Conservation (phyloP, 2,113 vertebrate species). For the Sula dactylatra region DNA sequence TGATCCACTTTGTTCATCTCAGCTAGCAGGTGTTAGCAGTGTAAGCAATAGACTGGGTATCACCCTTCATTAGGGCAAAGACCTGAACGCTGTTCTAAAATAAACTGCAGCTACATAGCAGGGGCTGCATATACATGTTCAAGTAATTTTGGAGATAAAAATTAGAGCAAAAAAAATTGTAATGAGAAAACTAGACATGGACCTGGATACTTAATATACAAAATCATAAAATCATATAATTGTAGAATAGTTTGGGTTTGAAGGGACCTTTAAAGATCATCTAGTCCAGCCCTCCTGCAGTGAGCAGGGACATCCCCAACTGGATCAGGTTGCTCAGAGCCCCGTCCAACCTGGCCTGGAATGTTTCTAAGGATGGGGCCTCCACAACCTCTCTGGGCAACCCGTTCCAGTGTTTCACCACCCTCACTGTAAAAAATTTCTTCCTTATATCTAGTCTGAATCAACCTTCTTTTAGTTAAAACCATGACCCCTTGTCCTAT, state of each 20-base stretch:
- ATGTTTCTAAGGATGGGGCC: background rate
- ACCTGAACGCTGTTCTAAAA: background rate
- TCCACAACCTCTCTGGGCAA: background rate
- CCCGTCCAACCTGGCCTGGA: background rate
- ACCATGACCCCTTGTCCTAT: background rate
- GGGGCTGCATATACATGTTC: background rate
- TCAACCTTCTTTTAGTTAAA: background rate
- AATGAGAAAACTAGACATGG: background rate
- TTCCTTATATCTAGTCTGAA: rapidly evolving
- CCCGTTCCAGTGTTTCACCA: background rate
- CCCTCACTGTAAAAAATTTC: background rate
- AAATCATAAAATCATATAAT: background rate
- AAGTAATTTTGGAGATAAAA: background rate
- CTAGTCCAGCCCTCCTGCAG: background rate
- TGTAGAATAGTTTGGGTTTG: background rate
- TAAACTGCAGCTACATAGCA: background rate
- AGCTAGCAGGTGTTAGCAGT: background rate
- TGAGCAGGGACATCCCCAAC: background rate
- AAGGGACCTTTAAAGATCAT: background rate
- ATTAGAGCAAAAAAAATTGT: background rate
- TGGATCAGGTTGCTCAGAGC: background rate
- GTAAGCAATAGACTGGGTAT: background rate
- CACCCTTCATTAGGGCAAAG: background rate
- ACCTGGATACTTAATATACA: background rate
- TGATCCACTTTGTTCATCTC: background rate